phyloP scores from a whole-genome alignment of 2,888 invertebrate genomes.

The Ecdyonurus torrentis region DNA sequence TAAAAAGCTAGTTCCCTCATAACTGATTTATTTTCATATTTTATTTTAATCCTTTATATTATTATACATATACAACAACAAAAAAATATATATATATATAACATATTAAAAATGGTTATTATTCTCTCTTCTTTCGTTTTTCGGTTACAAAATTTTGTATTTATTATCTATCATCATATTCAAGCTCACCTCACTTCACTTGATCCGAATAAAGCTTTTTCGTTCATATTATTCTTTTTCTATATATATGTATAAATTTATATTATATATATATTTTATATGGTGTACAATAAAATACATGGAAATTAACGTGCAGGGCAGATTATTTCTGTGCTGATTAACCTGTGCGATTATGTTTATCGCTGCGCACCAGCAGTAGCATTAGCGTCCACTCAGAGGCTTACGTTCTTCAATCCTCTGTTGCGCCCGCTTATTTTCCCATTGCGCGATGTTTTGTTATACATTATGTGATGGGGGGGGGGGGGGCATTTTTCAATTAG shows the following conservation, averaged over 20 bases:
- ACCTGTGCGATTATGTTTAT: conserved; percentile 1
- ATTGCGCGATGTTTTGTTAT: too few relatives aligned
- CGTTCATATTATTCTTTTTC: background rate
- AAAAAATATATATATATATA: too few relatives aligned
- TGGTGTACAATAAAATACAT: background rate
- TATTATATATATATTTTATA: background rate
- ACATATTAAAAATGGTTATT: too few relatives aligned
- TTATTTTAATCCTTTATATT: too few relatives aligned
- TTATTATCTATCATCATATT: too few relatives aligned
- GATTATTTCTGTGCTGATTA: background rate
- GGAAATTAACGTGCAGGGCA: background rate
- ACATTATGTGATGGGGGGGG: background rate
- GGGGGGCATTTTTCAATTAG: conserved; percentile 1
- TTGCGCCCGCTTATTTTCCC: too few relatives aligned
- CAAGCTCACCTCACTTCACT: background rate
- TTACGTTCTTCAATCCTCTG: too few relatives aligned
- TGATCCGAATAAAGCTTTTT: background rate
- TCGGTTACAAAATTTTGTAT: background rate
- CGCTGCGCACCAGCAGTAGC: background rate
- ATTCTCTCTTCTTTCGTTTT: too few relatives aligned
- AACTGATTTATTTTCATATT: too few relatives aligned
- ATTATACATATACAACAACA: too few relatives aligned
- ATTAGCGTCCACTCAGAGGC: background rate
- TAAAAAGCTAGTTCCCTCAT: too few relatives aligned
- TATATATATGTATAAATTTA: background rate